These are phyloP conservation scores for Pseudachorutes palmiensis DNA, from an alignment of 1,140 invertebrate genomes.

Conservation along the genomic window DNA sequence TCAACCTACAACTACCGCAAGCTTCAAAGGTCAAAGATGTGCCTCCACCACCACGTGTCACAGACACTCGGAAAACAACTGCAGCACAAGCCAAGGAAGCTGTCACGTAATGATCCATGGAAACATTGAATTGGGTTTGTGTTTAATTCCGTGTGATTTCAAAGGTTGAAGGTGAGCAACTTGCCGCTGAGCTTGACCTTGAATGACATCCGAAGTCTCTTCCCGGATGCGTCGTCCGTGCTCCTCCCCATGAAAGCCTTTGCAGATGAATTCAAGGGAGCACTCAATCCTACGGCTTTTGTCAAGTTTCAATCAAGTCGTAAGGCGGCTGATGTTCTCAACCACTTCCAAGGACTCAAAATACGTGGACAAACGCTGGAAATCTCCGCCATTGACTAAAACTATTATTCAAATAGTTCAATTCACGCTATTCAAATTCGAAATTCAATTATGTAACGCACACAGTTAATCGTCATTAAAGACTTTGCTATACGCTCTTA, in stretches of 20 bases:
- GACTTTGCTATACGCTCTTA: too few species aligned
- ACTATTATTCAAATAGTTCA: neutral
- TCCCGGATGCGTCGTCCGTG: neutral
- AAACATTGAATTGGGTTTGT: too few species aligned
- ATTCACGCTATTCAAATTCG: too few species aligned
- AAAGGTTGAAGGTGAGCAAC: neutral
- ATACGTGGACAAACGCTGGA: neutral
- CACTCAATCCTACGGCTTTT: neutral
- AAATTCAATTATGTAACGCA: too few species aligned
- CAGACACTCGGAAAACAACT: too few species aligned
- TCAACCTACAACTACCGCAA: too few species aligned
- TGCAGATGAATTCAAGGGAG: neutral
- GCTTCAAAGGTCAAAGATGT: too few species aligned
- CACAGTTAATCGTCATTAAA: too few species aligned
- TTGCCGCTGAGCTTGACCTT: neutral
- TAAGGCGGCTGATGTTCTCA: neutral
- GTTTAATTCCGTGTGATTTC: neutral
- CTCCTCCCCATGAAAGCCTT: neutral
- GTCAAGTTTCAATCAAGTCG: neutral
- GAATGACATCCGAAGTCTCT: slow-evolving; percentile 1
- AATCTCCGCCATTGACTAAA: neutral
- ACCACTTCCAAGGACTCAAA: slow-evolving; percentile 2
- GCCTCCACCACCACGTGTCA: too few species aligned
- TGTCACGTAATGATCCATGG: too few species aligned
- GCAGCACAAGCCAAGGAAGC: too few species aligned